Evolutionary conservation across 2,888 invertebrate species (phyloP).

Genomic region (Acronicta aceris): DNA sequence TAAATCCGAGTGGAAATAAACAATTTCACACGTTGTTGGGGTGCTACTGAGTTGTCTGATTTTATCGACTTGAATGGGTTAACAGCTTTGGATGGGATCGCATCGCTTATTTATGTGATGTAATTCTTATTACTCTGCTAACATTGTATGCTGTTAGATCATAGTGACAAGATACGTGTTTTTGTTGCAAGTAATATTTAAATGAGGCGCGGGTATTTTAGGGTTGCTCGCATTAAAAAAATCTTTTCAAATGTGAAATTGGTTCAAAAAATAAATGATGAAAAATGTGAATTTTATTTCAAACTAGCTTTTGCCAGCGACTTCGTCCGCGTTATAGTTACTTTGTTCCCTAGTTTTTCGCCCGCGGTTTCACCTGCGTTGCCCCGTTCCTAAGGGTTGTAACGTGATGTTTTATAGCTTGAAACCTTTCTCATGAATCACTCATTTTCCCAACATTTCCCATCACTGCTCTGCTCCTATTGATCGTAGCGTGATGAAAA

Average conservation of each 20-base stretch:
- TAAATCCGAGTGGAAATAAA: slow-evolving; percentile 78
- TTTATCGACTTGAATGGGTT: slow-evolving; percentile 71
- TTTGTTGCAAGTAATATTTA: slow-evolving; percentile 7
- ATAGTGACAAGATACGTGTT: slow-evolving; percentile 14
- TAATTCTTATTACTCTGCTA: slow-evolving; percentile 53
- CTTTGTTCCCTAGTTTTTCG: no score
- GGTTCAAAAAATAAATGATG: neutral
- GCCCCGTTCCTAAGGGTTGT: no score
- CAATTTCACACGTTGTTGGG: slow-evolving; percentile 80
- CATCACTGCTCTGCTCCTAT: no score
- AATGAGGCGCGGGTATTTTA: neutral
- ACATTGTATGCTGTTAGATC: slow-evolving; percentile 16
- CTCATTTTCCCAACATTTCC: no score
- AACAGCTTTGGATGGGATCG: slow-evolving; percentile 58
- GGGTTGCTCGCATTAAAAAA: neutral
- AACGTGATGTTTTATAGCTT: no score
- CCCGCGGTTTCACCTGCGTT: no score
- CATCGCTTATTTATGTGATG: slow-evolving; percentile 41
- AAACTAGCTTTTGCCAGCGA: no score
- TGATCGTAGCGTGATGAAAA: no score
- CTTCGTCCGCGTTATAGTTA: no score
- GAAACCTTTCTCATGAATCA: no score
- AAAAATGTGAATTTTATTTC: no score
- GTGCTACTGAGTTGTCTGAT: slow-evolving; percentile 64
- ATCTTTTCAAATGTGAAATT: no score